These are phyloP conservation scores for Natrix natrix DNA, from an alignment of 2,797 vertebrate genomes.

Conservation along the genomic window DNA sequence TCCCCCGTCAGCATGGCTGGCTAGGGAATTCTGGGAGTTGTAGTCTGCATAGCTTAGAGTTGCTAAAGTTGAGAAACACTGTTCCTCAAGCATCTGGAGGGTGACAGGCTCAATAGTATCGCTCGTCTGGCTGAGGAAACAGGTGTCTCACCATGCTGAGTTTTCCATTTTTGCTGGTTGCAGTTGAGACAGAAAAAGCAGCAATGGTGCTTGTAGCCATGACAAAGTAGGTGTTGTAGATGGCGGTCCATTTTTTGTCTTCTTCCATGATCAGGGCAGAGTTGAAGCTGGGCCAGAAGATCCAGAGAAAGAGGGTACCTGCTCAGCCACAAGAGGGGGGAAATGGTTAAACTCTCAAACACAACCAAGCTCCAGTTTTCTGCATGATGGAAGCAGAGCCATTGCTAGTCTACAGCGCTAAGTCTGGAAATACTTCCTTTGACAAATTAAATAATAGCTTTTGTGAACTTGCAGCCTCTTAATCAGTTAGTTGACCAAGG, in stretches of 20 bases:
- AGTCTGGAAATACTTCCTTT: neutral
- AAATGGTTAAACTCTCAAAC: neutral
- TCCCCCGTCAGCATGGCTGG: neutral
- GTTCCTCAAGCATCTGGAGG: neutral
- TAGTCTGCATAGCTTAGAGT: neutral
- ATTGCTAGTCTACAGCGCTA: neutral
- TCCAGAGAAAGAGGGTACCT: conserved; percentile 90
- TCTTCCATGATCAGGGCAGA: conserved; percentile 55
- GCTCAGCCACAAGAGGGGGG: conserved; percentile 23
- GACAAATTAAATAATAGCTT: neutral
- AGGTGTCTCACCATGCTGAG: conserved; percentile 79
- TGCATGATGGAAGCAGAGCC: neutral
- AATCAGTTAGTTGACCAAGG: neutral
- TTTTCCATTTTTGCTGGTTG: conserved; percentile 78
- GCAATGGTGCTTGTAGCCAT: conserved; percentile 81
- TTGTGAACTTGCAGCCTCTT: neutral
- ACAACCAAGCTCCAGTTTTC: neutral
- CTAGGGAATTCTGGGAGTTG: neutral
- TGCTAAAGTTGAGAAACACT: neutral
- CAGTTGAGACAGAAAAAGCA: conserved; percentile 76
- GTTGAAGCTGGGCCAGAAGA: conserved; percentile 94
- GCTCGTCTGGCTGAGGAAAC: neutral
- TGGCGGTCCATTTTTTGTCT: conserved; percentile 18
- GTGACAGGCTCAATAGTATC: neutral
- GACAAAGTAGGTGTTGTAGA: conserved; percentile 84